Conservation (phyloP, 2,888 invertebrate species). For the Synergus itoensis region DNA sequence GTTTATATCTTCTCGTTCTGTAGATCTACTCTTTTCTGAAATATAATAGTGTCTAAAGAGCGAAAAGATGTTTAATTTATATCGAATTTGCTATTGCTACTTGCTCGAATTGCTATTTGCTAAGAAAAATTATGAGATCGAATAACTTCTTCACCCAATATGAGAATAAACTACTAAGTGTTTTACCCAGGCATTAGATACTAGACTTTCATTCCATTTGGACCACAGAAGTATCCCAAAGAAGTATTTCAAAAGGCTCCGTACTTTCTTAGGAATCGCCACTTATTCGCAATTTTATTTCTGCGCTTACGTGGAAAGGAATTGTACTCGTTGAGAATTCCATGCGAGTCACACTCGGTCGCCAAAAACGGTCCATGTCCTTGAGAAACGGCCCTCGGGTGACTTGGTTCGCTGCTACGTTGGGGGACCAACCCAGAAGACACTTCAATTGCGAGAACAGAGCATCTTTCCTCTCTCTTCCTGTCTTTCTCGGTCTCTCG, state of each 20-base stretch:
- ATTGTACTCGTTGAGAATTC: constrained; percentile 53
- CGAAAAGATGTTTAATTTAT: too few relatives aligned
- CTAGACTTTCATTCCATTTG: constrained; percentile 13
- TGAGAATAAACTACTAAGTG: background rate
- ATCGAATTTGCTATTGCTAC: too few relatives aligned
- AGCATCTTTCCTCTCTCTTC: background rate
- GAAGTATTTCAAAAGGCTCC: background rate
- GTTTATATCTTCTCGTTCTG: background rate
- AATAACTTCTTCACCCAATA: background rate
- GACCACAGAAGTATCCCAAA: background rate
- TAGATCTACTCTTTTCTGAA: too few relatives aligned
- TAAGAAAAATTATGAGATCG: too few relatives aligned
- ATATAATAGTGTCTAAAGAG: too few relatives aligned
- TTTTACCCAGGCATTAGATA: background rate
- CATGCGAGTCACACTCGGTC: constrained; percentile 40
- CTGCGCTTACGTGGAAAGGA: constrained; percentile 54
- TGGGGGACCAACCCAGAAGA: constrained; percentile 55
- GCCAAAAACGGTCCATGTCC: constrained; percentile 51
- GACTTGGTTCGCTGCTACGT: constrained; percentile 47
- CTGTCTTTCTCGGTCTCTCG: background rate
- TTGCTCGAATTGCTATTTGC: too few relatives aligned
- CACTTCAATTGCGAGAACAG: constrained; percentile 64
- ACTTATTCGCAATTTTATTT: constrained; percentile 29
- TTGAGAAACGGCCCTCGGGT: constrained; percentile 57
- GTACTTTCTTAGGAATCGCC: constrained; percentile 4